These are phyloP conservation scores for Dendrolimus punctatus DNA, from an alignment of 1,140 invertebrate species.

Conservation along the genomic window DNA sequence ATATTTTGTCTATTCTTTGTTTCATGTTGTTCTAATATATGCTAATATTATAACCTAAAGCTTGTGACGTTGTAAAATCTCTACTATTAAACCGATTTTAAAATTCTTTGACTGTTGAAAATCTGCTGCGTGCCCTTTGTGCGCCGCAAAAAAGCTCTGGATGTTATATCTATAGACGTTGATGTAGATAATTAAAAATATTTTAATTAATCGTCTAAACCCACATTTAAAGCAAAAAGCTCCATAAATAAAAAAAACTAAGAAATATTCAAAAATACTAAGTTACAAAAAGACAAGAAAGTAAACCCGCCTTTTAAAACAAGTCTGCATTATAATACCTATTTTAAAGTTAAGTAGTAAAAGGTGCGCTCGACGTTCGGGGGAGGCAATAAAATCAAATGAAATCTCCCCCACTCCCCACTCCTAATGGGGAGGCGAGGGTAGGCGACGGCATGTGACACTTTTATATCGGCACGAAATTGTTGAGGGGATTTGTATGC, in stretches of 20 bases:
- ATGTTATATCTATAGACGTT: no score
- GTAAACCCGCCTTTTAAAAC: background rate
- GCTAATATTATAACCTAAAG: no score
- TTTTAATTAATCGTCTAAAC: no score
- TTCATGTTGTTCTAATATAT: no score
- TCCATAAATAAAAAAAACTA: background rate
- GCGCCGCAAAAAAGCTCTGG: no score
- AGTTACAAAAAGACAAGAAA: background rate
- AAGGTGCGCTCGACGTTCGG: constrained; percentile 18
- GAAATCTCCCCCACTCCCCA: constrained; percentile 13
- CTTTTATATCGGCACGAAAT: constrained; percentile 12
- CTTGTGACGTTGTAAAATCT: no score
- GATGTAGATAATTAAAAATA: no score
- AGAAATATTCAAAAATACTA: no score
- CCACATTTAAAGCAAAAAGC: background rate
- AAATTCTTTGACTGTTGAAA: no score
- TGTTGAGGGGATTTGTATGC: background rate
- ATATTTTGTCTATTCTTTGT: no score
- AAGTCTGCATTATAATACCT: constrained; percentile 2
- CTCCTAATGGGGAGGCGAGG: constrained; percentile 4
- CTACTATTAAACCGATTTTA: no score
- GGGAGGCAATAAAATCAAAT: constrained; percentile 42
- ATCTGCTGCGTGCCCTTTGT: no score
- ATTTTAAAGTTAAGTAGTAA: constrained; percentile 24
- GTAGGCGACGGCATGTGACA: constrained; percentile 13